A percentile compares a stretch with the other conserved stretches of the same genome.
These are phyloP conservation scores for Callipepla squamata DNA, from an alignment of 2,113 vertebrate genomes.

Conservation along the genomic window DNA sequence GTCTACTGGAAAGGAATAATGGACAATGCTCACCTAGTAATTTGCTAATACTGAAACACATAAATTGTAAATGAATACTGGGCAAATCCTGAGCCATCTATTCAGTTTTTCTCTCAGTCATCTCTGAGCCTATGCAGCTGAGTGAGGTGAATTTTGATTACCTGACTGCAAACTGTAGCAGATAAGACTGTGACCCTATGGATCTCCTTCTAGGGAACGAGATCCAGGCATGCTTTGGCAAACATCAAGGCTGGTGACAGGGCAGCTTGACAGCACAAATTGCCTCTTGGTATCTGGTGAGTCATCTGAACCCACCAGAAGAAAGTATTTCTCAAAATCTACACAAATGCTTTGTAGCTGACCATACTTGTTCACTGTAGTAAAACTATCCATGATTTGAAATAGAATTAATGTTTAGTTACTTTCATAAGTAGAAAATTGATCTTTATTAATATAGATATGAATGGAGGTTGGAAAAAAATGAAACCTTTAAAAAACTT, in stretches of 20 bases:
- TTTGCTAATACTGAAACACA: neutral
- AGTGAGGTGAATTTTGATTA: constrained; percentile 15
- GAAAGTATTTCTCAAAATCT: neutral
- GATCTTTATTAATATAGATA: neutral
- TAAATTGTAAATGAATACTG: neutral
- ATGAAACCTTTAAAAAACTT: neutral
- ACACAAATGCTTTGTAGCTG: neutral
- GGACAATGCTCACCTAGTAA: neutral
- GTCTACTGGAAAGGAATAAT: neutral
- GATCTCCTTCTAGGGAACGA: neutral
- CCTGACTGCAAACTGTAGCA: neutral
- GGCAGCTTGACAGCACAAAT: neutral
- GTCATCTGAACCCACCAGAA: rapidly evolving
- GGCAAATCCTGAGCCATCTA: neutral
- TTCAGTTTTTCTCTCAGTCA: neutral
- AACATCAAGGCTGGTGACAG: neutral
- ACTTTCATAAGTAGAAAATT: neutral
- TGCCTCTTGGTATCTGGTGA: neutral
- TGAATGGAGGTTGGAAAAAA: neutral
- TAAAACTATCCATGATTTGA: neutral
- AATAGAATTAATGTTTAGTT: neutral
- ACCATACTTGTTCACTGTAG: neutral
- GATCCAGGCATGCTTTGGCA: neutral
- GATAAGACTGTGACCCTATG: neutral
- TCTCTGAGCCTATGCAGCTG: neutral